These are phyloP conservation scores for Drosophila tani DNA, from an alignment of 1,140 invertebrate genomes.

Conservation along the genomic window DNA sequence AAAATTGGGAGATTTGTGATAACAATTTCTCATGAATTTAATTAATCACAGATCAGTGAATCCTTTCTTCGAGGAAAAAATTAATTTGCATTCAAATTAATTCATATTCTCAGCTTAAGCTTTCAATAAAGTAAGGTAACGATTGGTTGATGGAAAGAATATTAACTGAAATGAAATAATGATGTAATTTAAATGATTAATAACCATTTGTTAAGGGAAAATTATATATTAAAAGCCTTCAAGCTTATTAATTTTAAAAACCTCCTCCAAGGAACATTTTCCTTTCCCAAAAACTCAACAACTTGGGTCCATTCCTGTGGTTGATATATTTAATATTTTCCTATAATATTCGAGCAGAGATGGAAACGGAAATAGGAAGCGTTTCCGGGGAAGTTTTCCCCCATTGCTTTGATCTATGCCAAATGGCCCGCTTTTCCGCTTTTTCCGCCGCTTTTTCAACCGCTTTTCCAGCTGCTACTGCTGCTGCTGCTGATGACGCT, in stretches of 20 bases:
- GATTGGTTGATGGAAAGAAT: no score
- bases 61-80: not conserved
- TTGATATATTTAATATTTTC: not conserved
- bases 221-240: no score
- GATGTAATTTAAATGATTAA: no score
- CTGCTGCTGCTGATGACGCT: conserved; percentile 57
- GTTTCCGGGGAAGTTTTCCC: not conserved
- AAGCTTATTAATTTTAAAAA: no score
- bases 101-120: not conserved
- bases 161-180: no score
- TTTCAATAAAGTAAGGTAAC: no score
- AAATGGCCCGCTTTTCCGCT: conserved; percentile 31
- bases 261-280: not conserved
- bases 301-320: not conserved
- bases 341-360: not conserved
- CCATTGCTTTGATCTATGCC: conserved; percentile 19
- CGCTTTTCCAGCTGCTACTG: conserved; percentile 31
- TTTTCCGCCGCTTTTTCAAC: conserved; percentile 3
- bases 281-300: not conserved
- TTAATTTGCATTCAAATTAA: conserved; percentile 1
- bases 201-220: no score
- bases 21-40: conserved; percentile 5
- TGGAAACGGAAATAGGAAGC: conserved; percentile 11
- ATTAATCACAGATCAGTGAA: conserved; percentile 10
- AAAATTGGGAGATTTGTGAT: not conserved